phyloP scores from a whole-genome alignment of 53 echinoderm and acorn worm species.

The Echinarachnius parma region DNA sequence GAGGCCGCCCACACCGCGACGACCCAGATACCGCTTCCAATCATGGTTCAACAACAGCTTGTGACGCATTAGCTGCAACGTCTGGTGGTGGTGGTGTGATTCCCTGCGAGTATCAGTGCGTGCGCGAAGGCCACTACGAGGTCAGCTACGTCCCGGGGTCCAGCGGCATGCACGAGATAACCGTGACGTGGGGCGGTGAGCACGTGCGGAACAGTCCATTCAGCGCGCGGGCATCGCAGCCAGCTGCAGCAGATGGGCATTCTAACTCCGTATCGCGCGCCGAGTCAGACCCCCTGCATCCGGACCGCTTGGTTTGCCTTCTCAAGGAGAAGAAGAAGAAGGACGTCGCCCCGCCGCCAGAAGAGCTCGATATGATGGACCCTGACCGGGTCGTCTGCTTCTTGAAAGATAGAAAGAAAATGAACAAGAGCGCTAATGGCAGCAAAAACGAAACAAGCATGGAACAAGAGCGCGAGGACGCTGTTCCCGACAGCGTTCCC shows the following conservation, averaged over 20 bases:
- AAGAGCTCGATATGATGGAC: background rate
- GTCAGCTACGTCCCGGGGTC: constrained; percentile 75
- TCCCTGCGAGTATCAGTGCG: constrained; percentile 78
- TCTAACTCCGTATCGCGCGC: too few relatives aligned
- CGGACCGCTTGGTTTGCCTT: constrained; percentile 26
- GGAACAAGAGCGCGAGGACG: constrained; percentile 19
- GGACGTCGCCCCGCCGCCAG: background rate
- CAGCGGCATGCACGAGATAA: constrained; percentile 59
- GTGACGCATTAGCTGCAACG: too few relatives aligned
- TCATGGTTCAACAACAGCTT: background rate
- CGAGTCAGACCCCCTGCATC: constrained; percentile 4
- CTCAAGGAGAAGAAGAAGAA: constrained; percentile 3
- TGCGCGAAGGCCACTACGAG: constrained; percentile 80
- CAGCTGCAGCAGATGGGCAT: constrained; percentile 36
- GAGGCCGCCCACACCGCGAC: constrained; percentile 32
- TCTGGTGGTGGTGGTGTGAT: constrained; percentile 48
- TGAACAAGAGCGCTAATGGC: too few relatives aligned
- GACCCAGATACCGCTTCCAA: constrained; percentile 24
- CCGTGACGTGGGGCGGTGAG: constrained; percentile 87
- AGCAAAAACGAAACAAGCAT: too few relatives aligned
- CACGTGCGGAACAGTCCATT: constrained; percentile 95
- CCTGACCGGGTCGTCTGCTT: background rate
- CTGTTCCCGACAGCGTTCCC: constrained; percentile 7
- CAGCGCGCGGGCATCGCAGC: constrained; percentile 46
- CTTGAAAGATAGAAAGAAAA: too few relatives aligned